These are phyloP conservation scores for Chromobotia macracanthus DNA, from an alignment of 2,797 vertebrate genomes.

Conservation along the genomic window DNA sequence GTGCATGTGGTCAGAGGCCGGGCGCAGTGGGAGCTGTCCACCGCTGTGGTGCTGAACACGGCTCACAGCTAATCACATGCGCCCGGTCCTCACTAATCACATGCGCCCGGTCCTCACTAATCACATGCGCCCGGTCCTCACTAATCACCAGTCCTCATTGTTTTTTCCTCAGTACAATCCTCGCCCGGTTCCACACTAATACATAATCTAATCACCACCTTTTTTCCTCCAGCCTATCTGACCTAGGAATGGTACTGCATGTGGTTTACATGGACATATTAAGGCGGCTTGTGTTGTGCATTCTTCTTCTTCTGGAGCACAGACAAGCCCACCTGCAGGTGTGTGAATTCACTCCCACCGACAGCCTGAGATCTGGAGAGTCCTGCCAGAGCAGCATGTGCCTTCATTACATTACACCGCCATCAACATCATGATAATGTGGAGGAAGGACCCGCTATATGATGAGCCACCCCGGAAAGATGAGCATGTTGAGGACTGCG, in stretches of 20 bases:
- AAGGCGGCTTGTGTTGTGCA: no score
- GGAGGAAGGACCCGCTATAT: slow-evolving; percentile 45
- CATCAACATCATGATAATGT: no score
- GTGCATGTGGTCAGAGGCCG: no score
- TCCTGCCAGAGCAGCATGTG: slow-evolving; percentile 32
- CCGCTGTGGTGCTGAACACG: slow-evolving; percentile 68
- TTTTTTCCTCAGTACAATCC: no score
- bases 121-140: slow-evolving; percentile 18
- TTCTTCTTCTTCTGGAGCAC: no score
- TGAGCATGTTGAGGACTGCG: slow-evolving; percentile 48
- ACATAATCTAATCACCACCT: no score
- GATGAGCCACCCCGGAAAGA: slow-evolving; percentile 58
- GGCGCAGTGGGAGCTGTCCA: slow-evolving; percentile 73
- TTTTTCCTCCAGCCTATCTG: no score
- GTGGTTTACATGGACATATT: no score
- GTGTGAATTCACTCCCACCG: slow-evolving; percentile 31
- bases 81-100: slow-evolving; percentile 22
- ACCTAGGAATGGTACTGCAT: no score
- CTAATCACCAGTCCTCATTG: slow-evolving; percentile 25
- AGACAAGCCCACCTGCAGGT: slow-evolving; percentile 38
- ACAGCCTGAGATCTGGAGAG: slow-evolving; percentile 5
- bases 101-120: slow-evolving; percentile 8
- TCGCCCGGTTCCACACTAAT: no score
- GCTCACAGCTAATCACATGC: no score
- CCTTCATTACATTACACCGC: slow-evolving; percentile 48